Conservation (phyloP, 2,888 invertebrate species). For the Eupelmus urozonus region DNA sequence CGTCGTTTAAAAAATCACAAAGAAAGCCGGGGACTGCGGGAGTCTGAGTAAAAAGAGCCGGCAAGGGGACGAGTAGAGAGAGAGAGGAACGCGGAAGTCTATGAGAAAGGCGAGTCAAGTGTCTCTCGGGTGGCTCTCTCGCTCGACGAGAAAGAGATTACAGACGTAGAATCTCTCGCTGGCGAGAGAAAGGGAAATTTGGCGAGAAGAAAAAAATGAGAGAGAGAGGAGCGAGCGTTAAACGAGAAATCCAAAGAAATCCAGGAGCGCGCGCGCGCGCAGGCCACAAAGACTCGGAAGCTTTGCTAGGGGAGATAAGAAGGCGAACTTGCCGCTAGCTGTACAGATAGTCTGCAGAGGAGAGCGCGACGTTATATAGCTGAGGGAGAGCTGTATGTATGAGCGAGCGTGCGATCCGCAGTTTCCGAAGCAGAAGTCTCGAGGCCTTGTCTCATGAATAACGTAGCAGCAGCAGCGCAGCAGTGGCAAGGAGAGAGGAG, state of each 20-base stretch:
- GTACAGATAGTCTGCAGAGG: background rate
- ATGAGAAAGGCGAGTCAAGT: conserved; percentile 23
- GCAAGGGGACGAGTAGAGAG: background rate
- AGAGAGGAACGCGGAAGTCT: conserved; percentile 6
- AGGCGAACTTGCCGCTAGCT: background rate
- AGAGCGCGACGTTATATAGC: background rate
- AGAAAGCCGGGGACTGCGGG: conserved; percentile 51
- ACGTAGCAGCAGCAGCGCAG: conserved; percentile 61
- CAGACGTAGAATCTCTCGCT: background rate
- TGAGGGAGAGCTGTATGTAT: background rate
- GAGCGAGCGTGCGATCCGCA: conserved; percentile 23
- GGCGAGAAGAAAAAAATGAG: background rate
- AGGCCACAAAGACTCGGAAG: background rate
- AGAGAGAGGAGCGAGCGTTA: conserved; percentile 8
- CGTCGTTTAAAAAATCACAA: conserved; percentile 64
- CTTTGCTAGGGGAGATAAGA: background rate
- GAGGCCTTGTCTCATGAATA: conserved; percentile 66
- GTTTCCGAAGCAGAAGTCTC: conserved; percentile 56
- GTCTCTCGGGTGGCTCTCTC: conserved; percentile 8
- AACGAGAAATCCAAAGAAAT: background rate
- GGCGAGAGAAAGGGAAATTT: conserved; percentile 13
- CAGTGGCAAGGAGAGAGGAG: too few relatives aligned
- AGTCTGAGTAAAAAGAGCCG: background rate
- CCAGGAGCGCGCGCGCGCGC: background rate
- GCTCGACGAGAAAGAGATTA: conserved; percentile 29